phyloP scores from a whole-genome alignment of 2,113 vertebrate species.

The Bagarius yarrelli region DNA sequence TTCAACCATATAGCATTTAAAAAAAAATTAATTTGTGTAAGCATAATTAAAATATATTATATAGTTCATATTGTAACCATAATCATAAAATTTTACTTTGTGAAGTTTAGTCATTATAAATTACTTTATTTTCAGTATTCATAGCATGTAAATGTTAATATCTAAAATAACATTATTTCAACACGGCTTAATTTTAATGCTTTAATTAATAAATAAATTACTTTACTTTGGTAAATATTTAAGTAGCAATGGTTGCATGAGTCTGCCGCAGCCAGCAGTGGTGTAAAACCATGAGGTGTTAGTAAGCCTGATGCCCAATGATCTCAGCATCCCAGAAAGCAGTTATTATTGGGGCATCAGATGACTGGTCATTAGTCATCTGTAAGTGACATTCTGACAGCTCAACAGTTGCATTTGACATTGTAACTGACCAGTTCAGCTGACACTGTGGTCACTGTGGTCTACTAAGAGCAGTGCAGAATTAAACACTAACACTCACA shows the following conservation, averaged over 20 bases:
- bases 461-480: neutral
- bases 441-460: conserved; percentile 49
- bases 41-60: too few relatives aligned
- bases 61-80: too few relatives aligned
- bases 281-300: neutral
- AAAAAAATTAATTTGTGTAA: too few relatives aligned
- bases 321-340: conserved; percentile 24
- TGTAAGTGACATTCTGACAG: conserved; percentile 49
- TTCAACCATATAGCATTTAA: too few relatives aligned
- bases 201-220: neutral
- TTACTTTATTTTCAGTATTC: neutral
- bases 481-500: neutral
- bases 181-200: neutral
- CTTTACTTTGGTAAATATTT: neutral
- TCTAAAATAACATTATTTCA: neutral
- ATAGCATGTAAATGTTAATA: neutral
- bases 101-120: too few relatives aligned
- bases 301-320: neutral
- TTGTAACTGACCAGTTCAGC: conserved; percentile 59
- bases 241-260: neutral
- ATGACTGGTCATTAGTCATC: conserved; percentile 37
- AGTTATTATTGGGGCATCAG: conserved; percentile 38
- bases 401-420: conserved; percentile 48
- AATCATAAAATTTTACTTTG: too few relatives aligned
- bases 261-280: neutral